A percentile compares a stretch with the other conserved stretches of the same genome.
Conservation (phyloP, 1,140 invertebrate species). For the Proctacanthus coquilletti region DNA sequence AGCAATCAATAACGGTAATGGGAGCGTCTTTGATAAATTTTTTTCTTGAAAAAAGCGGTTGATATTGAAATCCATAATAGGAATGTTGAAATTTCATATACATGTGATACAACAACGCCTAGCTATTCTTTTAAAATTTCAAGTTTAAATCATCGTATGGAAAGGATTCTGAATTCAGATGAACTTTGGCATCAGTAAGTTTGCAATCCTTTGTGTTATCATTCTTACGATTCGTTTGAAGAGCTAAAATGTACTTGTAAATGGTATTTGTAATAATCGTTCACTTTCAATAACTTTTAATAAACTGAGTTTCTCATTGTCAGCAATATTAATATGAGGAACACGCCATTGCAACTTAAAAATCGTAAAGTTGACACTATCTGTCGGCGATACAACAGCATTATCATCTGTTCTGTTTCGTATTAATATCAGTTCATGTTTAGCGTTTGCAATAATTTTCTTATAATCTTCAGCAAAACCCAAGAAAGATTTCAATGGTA, state of each 20-base stretch:
- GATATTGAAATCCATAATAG: conserved; percentile 9
- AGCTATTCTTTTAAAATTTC: conserved; percentile 10
- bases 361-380: conserved; percentile 5
- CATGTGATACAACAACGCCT: conserved; percentile 14
- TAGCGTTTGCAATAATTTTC: conserved; percentile 29
- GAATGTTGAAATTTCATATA: conserved; percentile 16
- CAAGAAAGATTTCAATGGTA: conserved; percentile 25
- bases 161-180: conserved; percentile 15
- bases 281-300: conserved; percentile 15
- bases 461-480: conserved; percentile 32
- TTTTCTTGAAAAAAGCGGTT: conserved; percentile 8
- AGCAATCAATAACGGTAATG: conserved; percentile 14
- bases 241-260: conserved; percentile 14
- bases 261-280: conserved; percentile 27
- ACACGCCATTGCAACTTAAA: conserved; percentile 9
- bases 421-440: conserved; percentile 31
- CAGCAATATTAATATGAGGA: conserved; percentile 12
- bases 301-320: conserved; percentile 11
- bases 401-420: conserved; percentile 19
- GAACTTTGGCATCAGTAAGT: conserved; percentile 11
- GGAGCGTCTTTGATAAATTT: conserved; percentile 6
- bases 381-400: background rate
- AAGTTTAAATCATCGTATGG: conserved; percentile 16
- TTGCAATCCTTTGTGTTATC: conserved; percentile 9
- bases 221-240: conserved; percentile 12